Evolutionary conservation across 1,140 invertebrate species (phyloP).

Genomic region (Pseudachorutes palmiensis): DNA sequence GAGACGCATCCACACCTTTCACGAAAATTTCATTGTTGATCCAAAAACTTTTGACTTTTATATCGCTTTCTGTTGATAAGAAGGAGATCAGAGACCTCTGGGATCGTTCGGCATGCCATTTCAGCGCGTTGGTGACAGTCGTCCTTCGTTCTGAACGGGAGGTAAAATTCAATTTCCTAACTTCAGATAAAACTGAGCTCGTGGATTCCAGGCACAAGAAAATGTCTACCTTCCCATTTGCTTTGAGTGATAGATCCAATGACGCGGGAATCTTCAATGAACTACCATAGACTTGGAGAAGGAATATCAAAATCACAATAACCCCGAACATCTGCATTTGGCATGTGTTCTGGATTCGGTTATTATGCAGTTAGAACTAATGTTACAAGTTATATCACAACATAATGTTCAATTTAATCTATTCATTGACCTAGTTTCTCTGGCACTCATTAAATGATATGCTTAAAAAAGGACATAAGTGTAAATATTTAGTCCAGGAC

Average conservation of each 20-base stretch:
- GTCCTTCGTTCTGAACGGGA: neutral
- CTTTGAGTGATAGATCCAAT: neutral
- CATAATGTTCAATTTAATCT: too few species aligned
- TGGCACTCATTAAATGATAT: too few species aligned
- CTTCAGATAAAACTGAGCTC: neutral
- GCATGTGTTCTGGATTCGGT: too few species aligned
- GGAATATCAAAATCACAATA: too few species aligned
- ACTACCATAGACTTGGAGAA: too few species aligned
- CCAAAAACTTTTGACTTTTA: neutral
- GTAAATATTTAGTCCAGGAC: too few species aligned
- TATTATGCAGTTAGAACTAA: too few species aligned
- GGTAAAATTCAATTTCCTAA: neutral
- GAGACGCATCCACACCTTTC: neutral
- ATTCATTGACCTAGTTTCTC: too few species aligned
- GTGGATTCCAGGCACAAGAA: neutral
- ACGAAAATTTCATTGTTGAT: neutral
- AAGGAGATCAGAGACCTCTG: neutral
- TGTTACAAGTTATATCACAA: too few species aligned
- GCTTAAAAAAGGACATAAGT: too few species aligned
- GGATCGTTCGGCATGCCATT: neutral
- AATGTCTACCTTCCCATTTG: neutral
- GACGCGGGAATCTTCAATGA: too few species aligned
- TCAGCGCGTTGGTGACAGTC: neutral
- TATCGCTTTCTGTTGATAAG: neutral
- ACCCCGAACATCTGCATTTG: too few species aligned